Conservation (phyloP, 2,113 vertebrate species). For the Dasyornis broadbenti region DNA sequence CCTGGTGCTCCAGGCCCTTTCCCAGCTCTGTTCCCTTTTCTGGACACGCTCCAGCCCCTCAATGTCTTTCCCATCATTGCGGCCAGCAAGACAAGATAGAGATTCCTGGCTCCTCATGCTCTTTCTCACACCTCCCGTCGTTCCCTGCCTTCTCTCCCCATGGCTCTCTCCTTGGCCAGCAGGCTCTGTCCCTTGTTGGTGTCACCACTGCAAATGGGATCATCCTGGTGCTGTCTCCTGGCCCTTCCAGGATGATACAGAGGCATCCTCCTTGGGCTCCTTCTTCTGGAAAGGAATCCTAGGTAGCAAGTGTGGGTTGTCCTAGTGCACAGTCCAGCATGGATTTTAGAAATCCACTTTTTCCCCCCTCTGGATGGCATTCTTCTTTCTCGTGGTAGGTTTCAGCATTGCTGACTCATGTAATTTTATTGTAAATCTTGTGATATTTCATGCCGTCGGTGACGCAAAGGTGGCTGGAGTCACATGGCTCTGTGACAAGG, state of each 20-base stretch:
- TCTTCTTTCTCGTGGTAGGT: background rate
- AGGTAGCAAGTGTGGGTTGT: background rate
- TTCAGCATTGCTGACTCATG: background rate
- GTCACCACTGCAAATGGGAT: background rate
- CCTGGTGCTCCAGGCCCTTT: background rate
- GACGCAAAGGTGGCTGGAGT: background rate
- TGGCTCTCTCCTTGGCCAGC: background rate
- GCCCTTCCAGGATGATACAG: background rate
- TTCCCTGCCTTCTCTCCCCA: background rate
- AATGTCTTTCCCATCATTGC: fast-evolving
- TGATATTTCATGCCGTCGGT: background rate
- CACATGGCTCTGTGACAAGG: background rate
- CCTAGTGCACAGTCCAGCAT: fast-evolving
- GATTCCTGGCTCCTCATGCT: background rate
- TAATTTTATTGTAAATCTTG: background rate
- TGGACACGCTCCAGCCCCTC: fast-evolving
- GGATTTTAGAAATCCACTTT: background rate
- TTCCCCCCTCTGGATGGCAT: background rate
- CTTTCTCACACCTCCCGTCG: background rate
- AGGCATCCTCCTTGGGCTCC: background rate
- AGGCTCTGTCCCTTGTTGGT: background rate
- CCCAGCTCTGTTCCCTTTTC: fast-evolving
- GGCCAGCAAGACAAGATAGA: background rate
- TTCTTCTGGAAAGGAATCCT: background rate
- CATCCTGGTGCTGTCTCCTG: background rate